phyloP scores from a whole-genome alignment of 2,797 vertebrate species.

The Microctenopoma lineatum region DNA sequence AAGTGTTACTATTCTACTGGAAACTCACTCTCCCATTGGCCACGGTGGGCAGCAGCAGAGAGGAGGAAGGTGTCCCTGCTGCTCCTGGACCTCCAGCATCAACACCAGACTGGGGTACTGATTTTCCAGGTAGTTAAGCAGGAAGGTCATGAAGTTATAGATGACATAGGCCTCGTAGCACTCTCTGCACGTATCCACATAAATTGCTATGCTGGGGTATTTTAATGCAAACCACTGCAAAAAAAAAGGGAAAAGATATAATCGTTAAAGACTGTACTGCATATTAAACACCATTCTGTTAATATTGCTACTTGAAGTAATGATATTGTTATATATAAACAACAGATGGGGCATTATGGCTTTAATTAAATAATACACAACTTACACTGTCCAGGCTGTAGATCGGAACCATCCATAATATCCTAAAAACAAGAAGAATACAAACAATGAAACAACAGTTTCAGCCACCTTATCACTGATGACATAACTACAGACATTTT shows the following conservation, averaged over 20 bases:
- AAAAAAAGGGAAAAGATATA: neutral
- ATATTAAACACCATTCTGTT: too few relatives aligned
- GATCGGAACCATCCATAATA: slow-evolving; percentile 99
- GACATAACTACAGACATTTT: slow-evolving; percentile 34
- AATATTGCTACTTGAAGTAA: neutral
- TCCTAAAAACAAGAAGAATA: slow-evolving; percentile 78
- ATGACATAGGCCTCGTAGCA: slow-evolving; percentile 99
- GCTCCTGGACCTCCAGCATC: slow-evolving; percentile 97
- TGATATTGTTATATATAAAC: neutral
- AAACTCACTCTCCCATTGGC: slow-evolving; percentile 99
- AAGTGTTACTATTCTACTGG: neutral
- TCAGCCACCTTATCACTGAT: neutral
- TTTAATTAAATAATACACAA: slow-evolving; percentile 55
- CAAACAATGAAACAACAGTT: neutral
- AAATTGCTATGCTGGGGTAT: slow-evolving; percentile 95
- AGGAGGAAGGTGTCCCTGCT: slow-evolving; percentile 95
- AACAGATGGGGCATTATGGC: neutral
- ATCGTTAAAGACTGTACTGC: neutral
- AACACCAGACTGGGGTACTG: slow-evolving; percentile 94
- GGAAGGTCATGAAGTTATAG: slow-evolving; percentile 99
- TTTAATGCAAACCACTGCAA: slow-evolving; percentile 96
- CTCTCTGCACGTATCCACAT: slow-evolving; percentile 98
- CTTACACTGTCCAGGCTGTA: slow-evolving; percentile 99
- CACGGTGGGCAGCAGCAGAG: slow-evolving; percentile 96
- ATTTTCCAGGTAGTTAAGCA: slow-evolving; percentile 95